Base-by-base conservation (phyloP, 2,888 invertebrate species). In the Noctua pronuba region DNA sequence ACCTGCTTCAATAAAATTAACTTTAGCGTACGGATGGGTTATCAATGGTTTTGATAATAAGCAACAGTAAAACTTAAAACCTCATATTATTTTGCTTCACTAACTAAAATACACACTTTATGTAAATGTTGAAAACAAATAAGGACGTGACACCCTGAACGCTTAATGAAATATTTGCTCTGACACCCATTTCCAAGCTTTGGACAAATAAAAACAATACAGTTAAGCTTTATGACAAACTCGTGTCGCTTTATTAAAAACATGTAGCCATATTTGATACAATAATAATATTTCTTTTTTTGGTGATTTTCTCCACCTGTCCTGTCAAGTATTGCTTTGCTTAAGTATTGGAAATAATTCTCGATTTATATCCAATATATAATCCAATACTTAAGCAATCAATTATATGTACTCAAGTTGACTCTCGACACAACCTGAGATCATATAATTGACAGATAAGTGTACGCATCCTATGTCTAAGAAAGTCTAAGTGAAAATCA, bases 201-300 rank as follows among this genome's bases (percentile, higher is more conserved):
- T 81, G 44, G 52, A 83, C 74, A 64, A 83, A 79, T 71, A 83
- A 83, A 69, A 72, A 72, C 82, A 75, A 69, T 41, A 75, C 75
- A 60, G 83, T 72, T 75, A 79, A 83, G 64, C 71, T 64, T 75
- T 79, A 75, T 82, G 68, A 65, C 68, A 75, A 72, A 83, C 52
- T 69, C 79, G 68, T 66, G 68, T 75, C 46, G 75, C 68, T 79
- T 83, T 83, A 84, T 80, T 75, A 75, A 79, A 79, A 83, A 72
- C 31, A 49, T 60, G 67, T 79, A 58, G 31, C 60, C 11, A 41
- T 41, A 13, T 64, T 71, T 79, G 64, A 78, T 58, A 28, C 67
- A 71, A 82, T 64, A 60, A 81, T 28, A 58, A 49, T 69, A 46
- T 66, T 66, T 70, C 1, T 60, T 52, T 75, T 75, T 69, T 69